These are phyloP conservation scores for Alosa alosa DNA, from an alignment of 2,113 vertebrate genomes.

Conservation along the genomic window DNA sequence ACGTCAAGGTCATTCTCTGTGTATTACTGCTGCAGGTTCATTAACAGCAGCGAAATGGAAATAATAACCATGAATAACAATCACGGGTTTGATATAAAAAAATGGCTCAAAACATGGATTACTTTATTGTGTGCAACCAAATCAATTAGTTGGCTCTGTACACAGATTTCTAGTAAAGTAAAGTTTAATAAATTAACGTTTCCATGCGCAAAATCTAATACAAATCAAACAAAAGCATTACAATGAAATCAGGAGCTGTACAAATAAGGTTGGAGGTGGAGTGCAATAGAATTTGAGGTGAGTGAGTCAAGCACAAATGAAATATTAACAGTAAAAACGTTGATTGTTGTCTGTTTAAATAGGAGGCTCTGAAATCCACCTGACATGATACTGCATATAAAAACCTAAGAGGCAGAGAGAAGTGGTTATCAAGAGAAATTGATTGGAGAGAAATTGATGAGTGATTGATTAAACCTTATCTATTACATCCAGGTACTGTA, in stretches of 20 bases:
- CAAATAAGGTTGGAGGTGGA: conserved; percentile 67
- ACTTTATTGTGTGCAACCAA: conserved; percentile 20
- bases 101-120: conserved; percentile 18
- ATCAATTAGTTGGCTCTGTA: conserved; percentile 39
- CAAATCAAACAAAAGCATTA: conserved; percentile 79
- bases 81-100: background rate
- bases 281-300: conserved; percentile 73
- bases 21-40: background rate
- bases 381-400: conserved; percentile 53
- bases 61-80: background rate
- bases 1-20: conserved; percentile 35
- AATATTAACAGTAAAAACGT: conserved; percentile 66
- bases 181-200: conserved; percentile 98
- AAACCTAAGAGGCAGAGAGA: conserved; percentile 31
- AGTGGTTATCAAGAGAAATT: conserved; percentile 30
- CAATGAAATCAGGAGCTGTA: conserved; percentile 56
- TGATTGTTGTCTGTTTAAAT: conserved; percentile 63
- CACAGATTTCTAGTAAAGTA: conserved; percentile 73
- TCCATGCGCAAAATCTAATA: conserved; percentile 87
- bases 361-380: conserved; percentile 62
- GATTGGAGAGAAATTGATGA: background rate
- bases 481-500: conserved; percentile 62
- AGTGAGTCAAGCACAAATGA: conserved; percentile 69
- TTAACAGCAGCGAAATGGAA: background rate
- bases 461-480: background rate